A percentile compares a stretch with the other conserved stretches of the same genome.
phyloP scores from a whole-genome alignment of 2,888 invertebrate genomes.

The Pogonocherus hispidulus region DNA sequence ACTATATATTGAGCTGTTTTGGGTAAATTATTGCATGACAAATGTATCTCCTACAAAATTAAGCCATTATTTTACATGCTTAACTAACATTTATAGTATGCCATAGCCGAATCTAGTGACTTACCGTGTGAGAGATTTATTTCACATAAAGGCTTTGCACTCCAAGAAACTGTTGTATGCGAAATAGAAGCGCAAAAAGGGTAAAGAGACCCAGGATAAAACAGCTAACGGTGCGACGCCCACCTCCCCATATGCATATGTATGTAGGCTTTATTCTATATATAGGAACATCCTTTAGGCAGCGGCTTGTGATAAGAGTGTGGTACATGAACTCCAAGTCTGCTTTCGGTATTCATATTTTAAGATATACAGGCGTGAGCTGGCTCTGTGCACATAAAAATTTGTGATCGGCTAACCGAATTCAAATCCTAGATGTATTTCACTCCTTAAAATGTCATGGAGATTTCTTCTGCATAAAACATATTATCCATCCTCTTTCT shows the following conservation, averaged over 20 bases:
- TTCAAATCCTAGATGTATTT: conserved; percentile 27
- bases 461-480: not conserved
- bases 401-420: conserved; percentile 8
- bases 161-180: not conserved
- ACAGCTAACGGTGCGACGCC: conserved; percentile 7
- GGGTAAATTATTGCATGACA: too few species aligned
- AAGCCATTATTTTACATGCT: too few species aligned
- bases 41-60: too few species aligned
- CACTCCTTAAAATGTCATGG: conserved; percentile 7
- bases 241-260: conserved; percentile 20
- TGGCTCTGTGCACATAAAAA: conserved; percentile 16
- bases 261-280: conserved; percentile 14
- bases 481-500: not conserved
- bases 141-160: not conserved
- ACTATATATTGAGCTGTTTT: too few species aligned
- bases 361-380: conserved; percentile 10
- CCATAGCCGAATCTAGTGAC: not conserved
- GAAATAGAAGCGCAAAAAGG: not conserved
- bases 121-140: not conserved
- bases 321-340: conserved; percentile 13
- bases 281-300: conserved; percentile 20
- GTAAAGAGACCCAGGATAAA: not conserved
- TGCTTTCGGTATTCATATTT: conserved; percentile 31
- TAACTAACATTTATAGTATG: not conserved
- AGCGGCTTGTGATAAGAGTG: conserved; percentile 19